These are phyloP conservation scores for Petrocephalus microphthalmus DNA, from an alignment of 2,113 vertebrate species.

Conservation along the genomic window DNA sequence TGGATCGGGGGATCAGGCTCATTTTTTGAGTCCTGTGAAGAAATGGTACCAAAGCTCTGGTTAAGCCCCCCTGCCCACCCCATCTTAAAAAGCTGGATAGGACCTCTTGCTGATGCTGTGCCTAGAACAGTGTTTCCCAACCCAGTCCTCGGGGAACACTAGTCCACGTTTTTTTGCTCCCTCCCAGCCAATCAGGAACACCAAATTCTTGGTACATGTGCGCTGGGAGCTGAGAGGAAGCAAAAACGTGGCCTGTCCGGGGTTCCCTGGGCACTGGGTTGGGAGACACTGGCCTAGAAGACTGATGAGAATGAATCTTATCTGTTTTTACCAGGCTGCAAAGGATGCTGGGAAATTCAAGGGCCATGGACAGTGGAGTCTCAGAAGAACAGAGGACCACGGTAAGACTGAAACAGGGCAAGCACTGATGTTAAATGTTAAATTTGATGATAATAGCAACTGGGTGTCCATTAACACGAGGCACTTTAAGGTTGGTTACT, in stretches of 20 bases:
- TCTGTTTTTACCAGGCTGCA: slow-evolving; percentile 9
- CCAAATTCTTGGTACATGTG: too few relatives aligned
- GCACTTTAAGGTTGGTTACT: background rate
- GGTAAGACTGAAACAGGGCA: slow-evolving; percentile 8
- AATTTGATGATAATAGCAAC: background rate
- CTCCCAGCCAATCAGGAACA: too few relatives aligned
- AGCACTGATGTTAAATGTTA: background rate
- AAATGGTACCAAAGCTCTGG: background rate
- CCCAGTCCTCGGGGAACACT: too few relatives aligned
- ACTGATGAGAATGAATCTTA: background rate
- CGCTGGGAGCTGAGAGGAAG: too few relatives aligned
- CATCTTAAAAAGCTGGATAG: background rate
- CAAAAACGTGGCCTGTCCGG: too few relatives aligned
- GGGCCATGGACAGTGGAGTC: slow-evolving; percentile 9
- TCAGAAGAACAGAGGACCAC: background rate
- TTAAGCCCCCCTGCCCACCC: background rate
- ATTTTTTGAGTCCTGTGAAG: background rate
- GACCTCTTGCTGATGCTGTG: background rate
- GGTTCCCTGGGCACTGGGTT: too few relatives aligned
- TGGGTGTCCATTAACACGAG: background rate
- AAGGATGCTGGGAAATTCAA: slow-evolving; percentile 6
- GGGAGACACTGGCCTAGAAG: too few relatives aligned
- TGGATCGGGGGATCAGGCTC: background rate
- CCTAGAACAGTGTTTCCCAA: too few relatives aligned
- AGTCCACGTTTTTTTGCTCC: too few relatives aligned